Evolutionary conservation across 2,888 invertebrate species (phyloP).

Genomic region (Hymenopus coronatus): DNA sequence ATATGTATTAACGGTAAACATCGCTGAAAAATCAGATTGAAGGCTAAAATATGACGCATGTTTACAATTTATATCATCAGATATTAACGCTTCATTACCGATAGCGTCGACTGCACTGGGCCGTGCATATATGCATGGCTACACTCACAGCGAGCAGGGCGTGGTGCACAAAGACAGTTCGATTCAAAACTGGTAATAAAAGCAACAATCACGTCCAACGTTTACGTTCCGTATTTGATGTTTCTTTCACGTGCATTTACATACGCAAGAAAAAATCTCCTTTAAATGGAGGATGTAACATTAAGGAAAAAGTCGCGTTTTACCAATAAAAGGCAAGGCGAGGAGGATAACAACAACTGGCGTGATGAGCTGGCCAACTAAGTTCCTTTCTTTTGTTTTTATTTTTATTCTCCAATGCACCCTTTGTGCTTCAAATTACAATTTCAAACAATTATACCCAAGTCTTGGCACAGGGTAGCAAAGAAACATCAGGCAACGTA

Average conservation of each 20-base stretch:
- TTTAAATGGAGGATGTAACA: background rate
- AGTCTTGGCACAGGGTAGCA: background rate
- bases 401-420: background rate
- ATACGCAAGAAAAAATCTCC: background rate
- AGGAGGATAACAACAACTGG: background rate
- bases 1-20: no score
- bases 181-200: background rate
- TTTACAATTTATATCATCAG: no score
- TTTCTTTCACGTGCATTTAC: background rate
- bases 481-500: background rate
- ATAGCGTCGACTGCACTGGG: no score
- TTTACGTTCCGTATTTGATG: background rate
- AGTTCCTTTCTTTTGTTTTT: background rate
- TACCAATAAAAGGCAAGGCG: background rate
- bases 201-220: background rate
- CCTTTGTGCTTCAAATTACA: background rate
- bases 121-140: no score
- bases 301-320: background rate
- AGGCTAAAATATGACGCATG: no score
- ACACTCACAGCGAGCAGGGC: no score
- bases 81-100: no score
- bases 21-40: no score
- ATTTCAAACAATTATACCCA: constrained; percentile 3
- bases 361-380: background rate
- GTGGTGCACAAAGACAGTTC: no score